Evolutionary conservation across 2,888 invertebrate genomes (phyloP), one percentile per base, ranked within the genome.

Genomic region (Sphecodes monilicornis): DNA sequence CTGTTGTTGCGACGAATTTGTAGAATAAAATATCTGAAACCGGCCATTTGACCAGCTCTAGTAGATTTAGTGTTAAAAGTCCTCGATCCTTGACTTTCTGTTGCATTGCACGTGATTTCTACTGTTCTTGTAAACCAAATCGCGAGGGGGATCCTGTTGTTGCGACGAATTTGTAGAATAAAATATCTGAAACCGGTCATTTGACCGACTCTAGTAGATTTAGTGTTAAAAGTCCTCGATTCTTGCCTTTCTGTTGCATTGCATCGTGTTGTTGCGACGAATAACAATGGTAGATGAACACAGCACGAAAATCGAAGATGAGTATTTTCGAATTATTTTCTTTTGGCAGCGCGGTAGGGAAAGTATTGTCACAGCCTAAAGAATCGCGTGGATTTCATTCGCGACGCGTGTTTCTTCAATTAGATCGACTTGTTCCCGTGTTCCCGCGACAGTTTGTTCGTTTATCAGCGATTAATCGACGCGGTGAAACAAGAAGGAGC

Each of bases 391-490:
- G 26, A 64, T 64, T 64, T 64, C 64, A 10, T 18, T 64, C 22
- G 57, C 32, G 18, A 1, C 64, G 29, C 57, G 22, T 18, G 32
- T 29, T 18, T 16, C 5, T 64, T 64, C 32, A 64, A 64, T 64
- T 32, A 18, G 64, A 18, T 18, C 64, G 64, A 29, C 26, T 57
- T 29, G 57, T 57, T 57, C 57, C 26, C 64, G 18, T 16, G 36
- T 66, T 22, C 36, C 66, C 11, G 26, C 57, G n/a, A 5, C 57
- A 13, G 57, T 57, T 57, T 39, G 41, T 22, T 50, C 18, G 46
- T 66, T 73, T 68, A 32, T 32, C 54, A 4, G 41, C 8, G 50
- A 79, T 74, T 43, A 68, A 75, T 78, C 46, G 26, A 8, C n/a
- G 18, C 18, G 18, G 36, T 70, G 75, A 70, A 82, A 70, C 41